Percentiles rank a stretch among this genome's conserved stretches.
Evolutionary conservation across 2,113 vertebrate genomes (phyloP).

Genomic region (Odocoileus virginianus): DNA sequence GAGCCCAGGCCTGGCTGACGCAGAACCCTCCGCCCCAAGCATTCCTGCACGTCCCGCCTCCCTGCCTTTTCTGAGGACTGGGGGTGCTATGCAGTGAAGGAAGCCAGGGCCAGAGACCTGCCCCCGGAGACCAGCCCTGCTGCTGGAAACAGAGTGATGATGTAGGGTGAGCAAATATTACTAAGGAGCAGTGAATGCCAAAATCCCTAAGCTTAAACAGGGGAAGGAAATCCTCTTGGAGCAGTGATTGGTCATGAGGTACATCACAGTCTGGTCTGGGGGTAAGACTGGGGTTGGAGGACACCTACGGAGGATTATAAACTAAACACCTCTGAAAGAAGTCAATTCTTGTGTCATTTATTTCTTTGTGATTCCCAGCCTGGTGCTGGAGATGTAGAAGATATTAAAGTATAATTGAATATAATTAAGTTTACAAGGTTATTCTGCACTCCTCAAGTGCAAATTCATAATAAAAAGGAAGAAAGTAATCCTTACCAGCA

Average conservation of each 20-base stretch:
- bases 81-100: neutral
- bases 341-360: neutral
- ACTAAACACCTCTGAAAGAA: neutral
- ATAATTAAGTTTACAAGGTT: conserved; percentile 13
- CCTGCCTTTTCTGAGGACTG: neutral
- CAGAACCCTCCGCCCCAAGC: neutral
- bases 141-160: neutral
- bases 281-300: neutral
- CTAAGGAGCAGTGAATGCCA: neutral
- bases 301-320: neutral
- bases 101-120: neutral
- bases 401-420: neutral
- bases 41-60: too few species aligned
- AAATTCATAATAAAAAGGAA: conserved; percentile 19
- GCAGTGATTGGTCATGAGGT: neutral
- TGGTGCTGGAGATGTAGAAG: neutral
- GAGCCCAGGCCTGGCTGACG: neutral
- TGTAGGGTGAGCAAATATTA: neutral
- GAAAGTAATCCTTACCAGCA: neutral
- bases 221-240: neutral
- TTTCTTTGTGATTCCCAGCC: neutral
- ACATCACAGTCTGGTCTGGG: accelerated
- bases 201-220: neutral
- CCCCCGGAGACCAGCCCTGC: too few species aligned
- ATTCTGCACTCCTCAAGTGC: neutral